Base-by-base conservation (phyloP, 2,113 vertebrate genomes). In the Copsychus sechellarum region DNA sequence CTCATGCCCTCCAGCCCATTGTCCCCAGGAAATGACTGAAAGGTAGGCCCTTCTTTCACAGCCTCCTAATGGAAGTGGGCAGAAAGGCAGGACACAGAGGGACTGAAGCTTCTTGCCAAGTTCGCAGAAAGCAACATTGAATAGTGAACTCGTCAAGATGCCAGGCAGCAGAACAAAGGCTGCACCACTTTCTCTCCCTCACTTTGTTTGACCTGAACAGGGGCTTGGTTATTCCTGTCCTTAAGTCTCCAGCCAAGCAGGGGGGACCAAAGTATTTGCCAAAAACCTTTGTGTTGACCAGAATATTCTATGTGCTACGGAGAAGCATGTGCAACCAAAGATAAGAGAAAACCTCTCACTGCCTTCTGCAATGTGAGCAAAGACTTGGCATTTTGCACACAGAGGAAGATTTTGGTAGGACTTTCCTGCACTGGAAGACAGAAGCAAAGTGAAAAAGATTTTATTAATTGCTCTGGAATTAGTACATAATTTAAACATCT, bases 91-190 rank as follows among this genome's bases (percentile, higher is more conserved):
- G 24, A 19, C 72, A 69, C 48, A 54, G 14, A 57, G 40, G 50
- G 38, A 14, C 38, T 38, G 29, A 18, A 31, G 6, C 24, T 24
- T 56, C 57, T 79, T 73, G 82, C 71, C 86, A 92, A 81, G 26
- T 66, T 77, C 40, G 50, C 56, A 77, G 71, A 92, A 83, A 82
- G 48, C 10, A 15, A 5, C 45, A 4, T 0, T 84, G 86, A 92
- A 71, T 1, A 71, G 64, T 28, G 71, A 60, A 23, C 57, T 86
- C 0, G 0, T 43, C 1, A 0, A 45, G 45, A 25, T 70, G 71
- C 67, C 77, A 72, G 65, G 54, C 79, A 80, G 54, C 19, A 26
- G 42, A 43, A 67, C 45, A 53, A 53, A 31, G 51, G 51, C 51
- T 53, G 51, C 11, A 11, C 54, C 6, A 2, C 36, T 88, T 91